Evolutionary conservation across 2,113 vertebrate species (phyloP).

Genomic region (Xenus cinereus): DNA sequence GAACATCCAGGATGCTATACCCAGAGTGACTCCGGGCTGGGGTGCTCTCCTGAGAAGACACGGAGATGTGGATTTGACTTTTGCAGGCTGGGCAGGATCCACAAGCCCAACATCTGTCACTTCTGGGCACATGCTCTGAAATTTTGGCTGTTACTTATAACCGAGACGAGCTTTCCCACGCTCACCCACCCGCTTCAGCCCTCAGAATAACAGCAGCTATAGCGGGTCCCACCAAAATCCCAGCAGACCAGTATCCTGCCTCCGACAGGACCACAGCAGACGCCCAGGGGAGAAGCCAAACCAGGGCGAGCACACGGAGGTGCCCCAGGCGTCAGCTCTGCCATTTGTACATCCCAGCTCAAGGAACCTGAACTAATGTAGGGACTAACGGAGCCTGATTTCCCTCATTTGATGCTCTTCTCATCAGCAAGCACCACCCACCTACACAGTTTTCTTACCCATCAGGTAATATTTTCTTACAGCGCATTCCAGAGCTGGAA

Average conservation of each 20-base stretch:
- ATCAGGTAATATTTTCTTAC: neutral
- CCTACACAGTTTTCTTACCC: neutral
- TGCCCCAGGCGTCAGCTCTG: neutral
- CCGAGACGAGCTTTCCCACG: neutral
- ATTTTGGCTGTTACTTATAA: neutral
- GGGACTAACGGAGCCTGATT: neutral
- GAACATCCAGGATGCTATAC: neutral
- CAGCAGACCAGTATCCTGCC: neutral
- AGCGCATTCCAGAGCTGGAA: neutral
- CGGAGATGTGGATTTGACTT: neutral
- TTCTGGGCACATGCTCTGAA: neutral
- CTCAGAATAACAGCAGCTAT: neutral
- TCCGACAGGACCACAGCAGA: neutral
- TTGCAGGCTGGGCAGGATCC: neutral
- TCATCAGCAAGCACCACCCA: neutral
- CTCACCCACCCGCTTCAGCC: neutral
- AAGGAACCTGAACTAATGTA: neutral
- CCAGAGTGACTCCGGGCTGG: neutral
- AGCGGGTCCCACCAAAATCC: neutral
- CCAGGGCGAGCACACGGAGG: neutral
- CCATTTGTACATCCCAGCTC: neutral
- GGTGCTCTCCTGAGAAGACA: neutral
- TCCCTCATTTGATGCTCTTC: neutral
- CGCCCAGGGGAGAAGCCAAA: neutral
- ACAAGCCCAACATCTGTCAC: neutral